Conservation (phyloP, 1,140 invertebrate species). For the Calephelis virginiensis region DNA sequence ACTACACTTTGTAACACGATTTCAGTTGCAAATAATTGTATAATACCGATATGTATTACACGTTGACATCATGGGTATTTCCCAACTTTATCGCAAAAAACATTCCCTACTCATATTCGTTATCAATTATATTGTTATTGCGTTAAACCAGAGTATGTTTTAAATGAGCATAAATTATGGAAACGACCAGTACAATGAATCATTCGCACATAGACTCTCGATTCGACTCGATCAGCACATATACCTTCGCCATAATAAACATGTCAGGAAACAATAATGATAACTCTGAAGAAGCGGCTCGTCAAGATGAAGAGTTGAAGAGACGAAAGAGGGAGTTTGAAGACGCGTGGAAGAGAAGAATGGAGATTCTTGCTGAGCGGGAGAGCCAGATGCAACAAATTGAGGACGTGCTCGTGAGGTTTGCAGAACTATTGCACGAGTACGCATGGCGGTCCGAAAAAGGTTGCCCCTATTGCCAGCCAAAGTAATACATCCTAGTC, state of each 20-base stretch:
- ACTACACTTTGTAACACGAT: no score
- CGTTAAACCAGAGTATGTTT: no score
- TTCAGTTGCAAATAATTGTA: no score
- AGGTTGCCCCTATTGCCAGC: background rate
- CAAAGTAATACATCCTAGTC: constrained; percentile 1
- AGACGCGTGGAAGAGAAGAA: background rate
- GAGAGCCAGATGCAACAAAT: background rate
- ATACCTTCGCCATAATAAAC: background rate
- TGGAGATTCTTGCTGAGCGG: no score
- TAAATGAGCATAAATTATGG: no score
- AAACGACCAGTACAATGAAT: no score
- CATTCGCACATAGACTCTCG: background rate
- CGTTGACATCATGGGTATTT: no score
- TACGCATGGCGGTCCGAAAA: background rate
- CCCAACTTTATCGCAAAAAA: no score
- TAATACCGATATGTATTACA: no score
- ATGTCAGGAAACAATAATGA: background rate
- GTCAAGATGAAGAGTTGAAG: background rate
- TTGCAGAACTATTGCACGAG: background rate
- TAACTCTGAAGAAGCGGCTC: constrained; percentile 1
- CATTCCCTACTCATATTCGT: no score
- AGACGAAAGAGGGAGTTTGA: background rate
- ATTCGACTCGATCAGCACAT: background rate
- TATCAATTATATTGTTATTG: no score
- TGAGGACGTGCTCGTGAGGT: background rate